Evolutionary conservation across 2,113 vertebrate species (phyloP).

Genomic region (Aegithalos caudatus): DNA sequence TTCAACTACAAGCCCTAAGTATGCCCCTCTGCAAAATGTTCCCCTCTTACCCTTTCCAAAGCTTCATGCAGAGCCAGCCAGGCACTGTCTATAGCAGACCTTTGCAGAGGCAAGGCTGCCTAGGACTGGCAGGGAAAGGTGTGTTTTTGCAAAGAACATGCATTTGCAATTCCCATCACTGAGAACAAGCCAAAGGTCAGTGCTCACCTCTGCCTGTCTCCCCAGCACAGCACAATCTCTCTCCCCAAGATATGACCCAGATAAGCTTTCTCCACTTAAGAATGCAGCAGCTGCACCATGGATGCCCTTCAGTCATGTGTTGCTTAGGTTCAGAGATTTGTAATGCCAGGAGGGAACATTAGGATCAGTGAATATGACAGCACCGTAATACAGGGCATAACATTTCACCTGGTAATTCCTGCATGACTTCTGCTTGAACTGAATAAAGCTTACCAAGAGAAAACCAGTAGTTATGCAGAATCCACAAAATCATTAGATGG

Average conservation of each 20-base stretch:
- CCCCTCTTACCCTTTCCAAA: not conserved
- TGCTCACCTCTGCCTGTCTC: not conserved
- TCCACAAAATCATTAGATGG: not conserved
- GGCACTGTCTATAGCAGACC: not conserved
- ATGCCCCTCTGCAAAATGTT: fast-evolving
- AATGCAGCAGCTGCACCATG: not conserved
- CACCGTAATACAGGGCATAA: not conserved
- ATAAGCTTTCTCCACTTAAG: not conserved
- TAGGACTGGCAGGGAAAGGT: not conserved
- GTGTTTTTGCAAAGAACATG: not conserved
- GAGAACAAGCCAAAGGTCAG: constrained; percentile 8
- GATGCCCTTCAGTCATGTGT: not conserved
- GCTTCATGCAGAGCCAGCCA: not conserved
- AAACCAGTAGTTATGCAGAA: not conserved
- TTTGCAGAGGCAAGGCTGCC: not conserved
- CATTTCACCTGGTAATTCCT: constrained; percentile 47
- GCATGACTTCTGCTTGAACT: not conserved
- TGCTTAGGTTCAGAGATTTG: constrained; percentile 10
- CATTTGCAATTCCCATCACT: constrained; percentile 20
- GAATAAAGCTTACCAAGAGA: not conserved
- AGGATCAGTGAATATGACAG: constrained; percentile 33
- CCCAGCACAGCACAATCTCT: not conserved
- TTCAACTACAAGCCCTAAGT: not conserved
- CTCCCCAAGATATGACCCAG: not conserved
- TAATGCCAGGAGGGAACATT: constrained; percentile 15